Evolutionary conservation across 2,797 vertebrate genomes (phyloP).

Genomic region (Sebastes diploproa): DNA sequence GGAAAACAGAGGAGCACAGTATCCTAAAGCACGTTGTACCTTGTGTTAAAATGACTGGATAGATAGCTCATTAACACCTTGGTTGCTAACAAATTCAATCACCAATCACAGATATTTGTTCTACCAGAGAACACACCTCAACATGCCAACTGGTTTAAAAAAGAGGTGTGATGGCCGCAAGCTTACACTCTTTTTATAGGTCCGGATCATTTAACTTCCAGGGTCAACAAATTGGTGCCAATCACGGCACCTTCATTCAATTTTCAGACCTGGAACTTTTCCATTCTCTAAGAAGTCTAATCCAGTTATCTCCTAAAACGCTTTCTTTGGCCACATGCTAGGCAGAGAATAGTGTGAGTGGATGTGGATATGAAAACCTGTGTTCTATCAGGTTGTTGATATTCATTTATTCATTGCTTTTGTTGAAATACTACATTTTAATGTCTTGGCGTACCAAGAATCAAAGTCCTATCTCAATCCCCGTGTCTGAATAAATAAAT

Average conservation of each 20-base stretch:
- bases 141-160: background rate
- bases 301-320: conserved; percentile 37
- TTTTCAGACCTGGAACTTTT: conserved; percentile 28
- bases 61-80: background rate
- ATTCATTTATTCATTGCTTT: conserved; percentile 82
- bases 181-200: background rate
- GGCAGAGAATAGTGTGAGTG: conserved; percentile 22
- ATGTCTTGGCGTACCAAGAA: conserved; percentile 54
- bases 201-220: conserved; percentile 5
- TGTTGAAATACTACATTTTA: conserved; percentile 70
- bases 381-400: conserved; percentile 55
- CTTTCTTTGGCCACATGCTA: conserved; percentile 11
- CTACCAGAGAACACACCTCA: background rate
- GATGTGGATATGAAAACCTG: conserved; percentile 38
- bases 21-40: background rate
- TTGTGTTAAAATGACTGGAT: background rate
- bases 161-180: background rate
- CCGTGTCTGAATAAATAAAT: conserved; percentile 60
- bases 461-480: conserved; percentile 58
- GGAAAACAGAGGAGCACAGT: background rate
- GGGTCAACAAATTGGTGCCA: conserved; percentile 41
- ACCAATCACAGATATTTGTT: background rate
- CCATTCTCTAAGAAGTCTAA: conserved; percentile 37
- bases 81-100: background rate
- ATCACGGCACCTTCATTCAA: conserved; percentile 19